Conservation (phyloP, 2,888 invertebrate genomes). For the Cyclophora albipunctata region DNA sequence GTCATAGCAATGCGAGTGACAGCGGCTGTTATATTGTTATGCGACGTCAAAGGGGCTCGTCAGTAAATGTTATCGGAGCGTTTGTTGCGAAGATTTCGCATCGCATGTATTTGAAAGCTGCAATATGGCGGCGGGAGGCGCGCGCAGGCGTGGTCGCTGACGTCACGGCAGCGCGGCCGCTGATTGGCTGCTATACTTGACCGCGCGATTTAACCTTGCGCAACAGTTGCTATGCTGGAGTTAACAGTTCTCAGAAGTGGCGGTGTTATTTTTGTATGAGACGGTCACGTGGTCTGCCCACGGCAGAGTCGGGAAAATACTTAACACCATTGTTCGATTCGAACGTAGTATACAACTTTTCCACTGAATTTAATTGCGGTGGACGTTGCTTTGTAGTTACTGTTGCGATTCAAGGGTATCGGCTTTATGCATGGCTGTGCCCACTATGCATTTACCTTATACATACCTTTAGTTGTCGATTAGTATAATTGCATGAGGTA, state of each 20-base stretch:
- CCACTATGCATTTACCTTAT: too few species aligned
- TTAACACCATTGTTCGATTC: too few species aligned
- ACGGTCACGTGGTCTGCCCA: constrained; percentile 25
- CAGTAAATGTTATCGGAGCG: constrained; percentile 29
- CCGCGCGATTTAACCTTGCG: constrained; percentile 64
- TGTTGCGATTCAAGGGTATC: too few species aligned
- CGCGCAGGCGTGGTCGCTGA: constrained; percentile 73
- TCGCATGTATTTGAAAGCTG: constrained; percentile 38
- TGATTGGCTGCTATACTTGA: constrained; percentile 50
- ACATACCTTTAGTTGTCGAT: too few species aligned
- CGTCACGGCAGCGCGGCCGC: constrained; percentile 50
- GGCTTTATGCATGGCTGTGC: too few species aligned
- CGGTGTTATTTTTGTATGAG: constrained; percentile 42
- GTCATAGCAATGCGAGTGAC: constrained; percentile 21
- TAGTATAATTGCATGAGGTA: too few species aligned
- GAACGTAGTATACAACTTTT: neutral
- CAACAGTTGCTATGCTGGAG: constrained; percentile 66
- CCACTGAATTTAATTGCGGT: too few species aligned
- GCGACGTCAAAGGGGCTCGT: constrained; percentile 31
- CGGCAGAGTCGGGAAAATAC: neutral
- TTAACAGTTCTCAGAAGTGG: constrained; percentile 50
- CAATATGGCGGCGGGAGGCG: constrained; percentile 65
- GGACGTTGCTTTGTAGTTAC: too few species aligned
- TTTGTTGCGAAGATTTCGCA: constrained; percentile 33
- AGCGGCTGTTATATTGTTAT: constrained; percentile 10